These are phyloP conservation scores for Thecophora atra DNA, from an alignment of 2,888 invertebrate genomes.

Conservation along the genomic window DNA sequence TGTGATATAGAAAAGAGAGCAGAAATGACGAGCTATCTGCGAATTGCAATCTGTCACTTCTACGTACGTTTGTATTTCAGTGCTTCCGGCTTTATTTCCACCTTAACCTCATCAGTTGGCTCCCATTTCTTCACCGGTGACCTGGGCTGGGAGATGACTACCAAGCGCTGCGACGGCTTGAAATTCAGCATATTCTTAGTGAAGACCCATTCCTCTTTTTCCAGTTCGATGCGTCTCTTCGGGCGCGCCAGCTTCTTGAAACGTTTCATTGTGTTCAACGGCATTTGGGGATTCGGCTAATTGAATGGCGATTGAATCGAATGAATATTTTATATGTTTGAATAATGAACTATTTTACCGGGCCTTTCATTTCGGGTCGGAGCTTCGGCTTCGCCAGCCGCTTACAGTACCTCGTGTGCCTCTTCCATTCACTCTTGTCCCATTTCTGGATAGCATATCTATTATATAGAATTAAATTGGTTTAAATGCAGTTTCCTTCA, in stretches of 20 bases:
- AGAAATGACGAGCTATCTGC: not conserved
- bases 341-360: not conserved
- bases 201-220: constrained; percentile 51
- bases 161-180: constrained; percentile 42
- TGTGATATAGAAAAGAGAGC: constrained; percentile 28
- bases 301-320: not conserved
- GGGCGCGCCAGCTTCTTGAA: constrained; percentile 52
- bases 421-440: constrained; percentile 52
- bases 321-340: not conserved
- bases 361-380: constrained; percentile 37
- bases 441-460: constrained; percentile 51
- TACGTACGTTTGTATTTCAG: constrained; percentile 53
- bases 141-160: constrained; percentile 44
- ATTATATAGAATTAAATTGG: not conserved
- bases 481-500: not conserved
- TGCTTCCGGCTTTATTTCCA: constrained; percentile 47
- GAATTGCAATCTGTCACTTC: not conserved
- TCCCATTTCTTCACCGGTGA: constrained; percentile 32
- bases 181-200: constrained; percentile 45
- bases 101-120: constrained; percentile 44
- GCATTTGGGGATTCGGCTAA: constrained; percentile 40
- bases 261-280: constrained; percentile 46
- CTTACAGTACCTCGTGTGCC: constrained; percentile 51
- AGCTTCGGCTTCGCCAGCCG: constrained; percentile 55
- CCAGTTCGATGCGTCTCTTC: constrained; percentile 39